Base-by-base conservation (phyloP, 2,888 invertebrate species). In the Tachina grossa region DNA sequence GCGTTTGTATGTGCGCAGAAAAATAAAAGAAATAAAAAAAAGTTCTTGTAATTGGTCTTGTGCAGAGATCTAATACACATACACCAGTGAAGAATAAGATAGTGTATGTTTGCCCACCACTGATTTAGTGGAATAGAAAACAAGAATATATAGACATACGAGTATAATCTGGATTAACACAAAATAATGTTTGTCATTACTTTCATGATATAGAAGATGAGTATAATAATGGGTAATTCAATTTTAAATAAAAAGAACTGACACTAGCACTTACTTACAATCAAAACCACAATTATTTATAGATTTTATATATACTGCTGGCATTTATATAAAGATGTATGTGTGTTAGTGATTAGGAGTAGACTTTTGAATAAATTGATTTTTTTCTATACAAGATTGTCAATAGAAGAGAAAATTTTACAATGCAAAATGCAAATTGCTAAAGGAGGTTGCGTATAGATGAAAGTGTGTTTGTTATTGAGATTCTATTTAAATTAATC, bases 221-320 rank as follows among this genome's bases (percentile, higher is more conserved):
- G 51, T 59, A 63, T 72, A 65, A 65, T 65, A 72, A 79, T 63
- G 53, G 63, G 22, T 61, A 43, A 61, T 69, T 78, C 51, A 78
- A 59, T 69, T 22, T 22, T 8, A 39, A 8, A 45, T n/a, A 31
- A 19, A 22, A 49, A 19, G 39, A 11, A 55, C 66, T 68, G 77
- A 49, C 57, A 77, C 39, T 53, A 49, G 41, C 49, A 59, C 13
- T 41, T 22, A 51, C 4, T 51, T 14, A 10, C 43, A 61, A 41
- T 41, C 49, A 61, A 39, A 16, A 9, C 2, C 61, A 63, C n/a
- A 63, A 57, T n/a, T 41, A 61, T 39, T 41, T 39, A 39, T 72
- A 57, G 49, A 47, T 22, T 43, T 47, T 22, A 19, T 47, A 45
- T 14, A 45, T 14, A 65, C 22, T 49, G 31, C 39, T 49, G 22